These are phyloP conservation scores for Cotesia chilonis DNA, from an alignment of 1,140 invertebrate species.

Conservation along the genomic window DNA sequence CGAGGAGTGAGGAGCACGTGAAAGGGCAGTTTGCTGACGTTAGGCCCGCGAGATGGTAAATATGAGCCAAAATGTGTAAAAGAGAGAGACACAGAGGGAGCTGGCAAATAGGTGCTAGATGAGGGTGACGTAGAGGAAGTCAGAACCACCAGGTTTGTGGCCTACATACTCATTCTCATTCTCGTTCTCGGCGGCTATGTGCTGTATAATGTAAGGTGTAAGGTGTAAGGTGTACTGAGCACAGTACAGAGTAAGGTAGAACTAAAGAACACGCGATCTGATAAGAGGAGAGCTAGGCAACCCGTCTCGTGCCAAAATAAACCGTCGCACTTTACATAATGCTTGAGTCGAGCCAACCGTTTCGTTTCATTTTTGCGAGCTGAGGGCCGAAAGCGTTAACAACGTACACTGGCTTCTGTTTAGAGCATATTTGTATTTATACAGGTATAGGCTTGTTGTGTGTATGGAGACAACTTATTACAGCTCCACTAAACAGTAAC, in stretches of 20 bases:
- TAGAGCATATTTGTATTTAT: too few species aligned
- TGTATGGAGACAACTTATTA: too few species aligned
- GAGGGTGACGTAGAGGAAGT: too few species aligned
- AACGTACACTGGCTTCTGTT: background rate
- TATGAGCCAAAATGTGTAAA: background rate
- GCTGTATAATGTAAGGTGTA: background rate
- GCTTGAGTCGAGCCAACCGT: conserved; percentile 44
- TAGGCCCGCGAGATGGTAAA: background rate
- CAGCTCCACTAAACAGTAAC: too few species aligned
- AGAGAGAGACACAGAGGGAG: background rate
- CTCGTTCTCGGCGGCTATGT: conserved; percentile 15
- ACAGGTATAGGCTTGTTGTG: too few species aligned
- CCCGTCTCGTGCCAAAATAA: conserved; percentile 61
- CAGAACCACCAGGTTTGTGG: conserved; percentile 40
- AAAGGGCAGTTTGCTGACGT: background rate
- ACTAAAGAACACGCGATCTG: conserved; percentile 58
- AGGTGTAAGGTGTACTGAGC: too few species aligned
- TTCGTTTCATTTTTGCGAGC: conserved; percentile 24
- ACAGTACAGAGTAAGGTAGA: conserved; percentile 6
- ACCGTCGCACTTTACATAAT: conserved; percentile 63
- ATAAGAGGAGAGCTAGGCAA: conserved; percentile 54
- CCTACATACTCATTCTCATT: conserved; percentile 51
- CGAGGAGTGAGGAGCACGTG: too few species aligned
- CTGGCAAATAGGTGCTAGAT: too few species aligned
- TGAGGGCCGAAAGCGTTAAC: conserved; percentile 16